Evolutionary conservation across 2,113 vertebrate genomes (phyloP).

Genomic region (Ammodytes dubius): DNA sequence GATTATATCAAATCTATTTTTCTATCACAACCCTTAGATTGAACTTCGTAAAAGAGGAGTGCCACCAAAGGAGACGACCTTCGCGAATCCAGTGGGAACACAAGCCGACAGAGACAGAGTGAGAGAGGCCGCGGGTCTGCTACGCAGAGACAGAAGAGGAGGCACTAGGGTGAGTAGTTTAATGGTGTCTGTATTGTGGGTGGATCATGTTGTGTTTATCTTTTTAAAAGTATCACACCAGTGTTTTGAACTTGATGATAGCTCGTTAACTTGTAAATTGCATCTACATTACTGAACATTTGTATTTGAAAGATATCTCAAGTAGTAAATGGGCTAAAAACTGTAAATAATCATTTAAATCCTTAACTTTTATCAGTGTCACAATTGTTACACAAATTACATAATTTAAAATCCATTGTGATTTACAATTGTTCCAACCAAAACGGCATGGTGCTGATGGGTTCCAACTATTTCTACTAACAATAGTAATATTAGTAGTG

Average conservation of each 20-base stretch:
- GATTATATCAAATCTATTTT: too few species aligned
- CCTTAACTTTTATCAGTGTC: too few species aligned
- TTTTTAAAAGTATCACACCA: neutral
- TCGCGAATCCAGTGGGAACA: conserved; percentile 34
- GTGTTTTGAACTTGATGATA: neutral
- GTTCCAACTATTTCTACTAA: neutral
- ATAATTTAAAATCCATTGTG: too few species aligned
- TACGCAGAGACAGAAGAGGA: conserved; percentile 78
- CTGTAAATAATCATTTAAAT: neutral
- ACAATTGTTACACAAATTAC: neutral
- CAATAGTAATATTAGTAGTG: neutral
- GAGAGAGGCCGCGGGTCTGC: conserved; percentile 55
- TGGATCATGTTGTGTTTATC: neutral
- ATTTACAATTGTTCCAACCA: too few species aligned
- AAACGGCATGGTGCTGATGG: too few species aligned
- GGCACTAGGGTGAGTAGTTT: conserved; percentile 74
- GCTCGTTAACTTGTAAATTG: too few species aligned
- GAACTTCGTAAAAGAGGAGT: conserved; percentile 83
- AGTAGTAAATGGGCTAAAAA: neutral
- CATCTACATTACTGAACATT: neutral
- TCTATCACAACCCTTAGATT: conserved; percentile 69
- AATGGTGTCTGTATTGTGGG: neutral
- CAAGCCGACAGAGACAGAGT: conserved; percentile 69
- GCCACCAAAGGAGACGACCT: conserved; percentile 70
- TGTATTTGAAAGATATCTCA: neutral